Conservation (phyloP, 2,888 invertebrate genomes). For the Andrena bucephala region DNA sequence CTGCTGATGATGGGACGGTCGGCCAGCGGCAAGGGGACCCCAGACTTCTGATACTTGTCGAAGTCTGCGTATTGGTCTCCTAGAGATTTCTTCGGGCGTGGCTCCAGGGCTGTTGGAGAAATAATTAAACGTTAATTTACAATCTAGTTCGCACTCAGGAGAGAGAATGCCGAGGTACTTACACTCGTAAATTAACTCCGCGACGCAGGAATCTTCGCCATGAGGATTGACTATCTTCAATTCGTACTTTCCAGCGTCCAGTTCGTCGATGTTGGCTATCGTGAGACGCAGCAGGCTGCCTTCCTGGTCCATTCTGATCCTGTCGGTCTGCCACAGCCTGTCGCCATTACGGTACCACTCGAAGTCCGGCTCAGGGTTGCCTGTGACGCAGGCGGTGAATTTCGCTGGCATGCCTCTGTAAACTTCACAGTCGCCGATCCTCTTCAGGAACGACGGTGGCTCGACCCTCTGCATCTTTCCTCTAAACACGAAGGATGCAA, state of each 20-base stretch:
- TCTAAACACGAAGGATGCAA: slow-evolving; percentile 84
- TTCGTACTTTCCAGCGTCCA: slow-evolving; percentile 94
- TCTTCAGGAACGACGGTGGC: slow-evolving; percentile 95
- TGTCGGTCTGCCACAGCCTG: slow-evolving; percentile 92
- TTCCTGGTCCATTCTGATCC: slow-evolving; percentile 93
- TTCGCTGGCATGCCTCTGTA: slow-evolving; percentile 95
- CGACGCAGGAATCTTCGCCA: slow-evolving; percentile 93
- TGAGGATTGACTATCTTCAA: slow-evolving; percentile 94
- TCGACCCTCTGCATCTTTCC: slow-evolving; percentile 91
- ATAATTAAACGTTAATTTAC: slow-evolving; percentile 1
- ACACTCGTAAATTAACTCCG: slow-evolving; percentile 93
- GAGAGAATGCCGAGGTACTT: slow-evolving; percentile 78
- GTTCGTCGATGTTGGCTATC: slow-evolving; percentile 91
- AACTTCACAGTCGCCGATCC: slow-evolving; percentile 94
- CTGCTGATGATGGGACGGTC: slow-evolving; percentile 97
- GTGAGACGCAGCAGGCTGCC: slow-evolving; percentile 92
- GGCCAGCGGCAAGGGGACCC: slow-evolving; percentile 94
- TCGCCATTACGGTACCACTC: slow-evolving; percentile 94
- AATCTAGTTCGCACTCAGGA: not conserved
- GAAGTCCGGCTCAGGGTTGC: slow-evolving; percentile 94
- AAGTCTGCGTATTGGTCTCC: slow-evolving; percentile 93
- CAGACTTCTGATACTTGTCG: slow-evolving; percentile 93
- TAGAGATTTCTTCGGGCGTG: slow-evolving; percentile 88
- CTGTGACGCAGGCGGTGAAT: slow-evolving; percentile 96
- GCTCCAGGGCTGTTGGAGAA: slow-evolving; percentile 88